Evolutionary conservation across 2,797 vertebrate species (phyloP).

Genomic region (Decapterus maruadsi): DNA sequence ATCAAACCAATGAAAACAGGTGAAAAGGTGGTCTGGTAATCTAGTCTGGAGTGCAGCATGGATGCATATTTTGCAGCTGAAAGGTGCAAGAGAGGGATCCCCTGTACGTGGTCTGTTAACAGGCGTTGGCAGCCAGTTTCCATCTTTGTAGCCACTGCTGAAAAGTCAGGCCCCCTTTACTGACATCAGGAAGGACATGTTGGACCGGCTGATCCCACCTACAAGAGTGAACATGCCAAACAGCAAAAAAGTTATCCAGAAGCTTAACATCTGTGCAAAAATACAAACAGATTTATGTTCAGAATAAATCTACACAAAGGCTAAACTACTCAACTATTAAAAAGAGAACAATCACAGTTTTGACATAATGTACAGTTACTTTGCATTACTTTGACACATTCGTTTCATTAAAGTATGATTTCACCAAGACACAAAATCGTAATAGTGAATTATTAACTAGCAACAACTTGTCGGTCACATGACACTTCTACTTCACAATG

Average conservation of each 20-base stretch:
- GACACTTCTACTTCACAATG: not conserved
- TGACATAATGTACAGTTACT: not conserved
- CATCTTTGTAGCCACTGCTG: slow-evolving; percentile 88
- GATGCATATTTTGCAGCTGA: slow-evolving; percentile 3
- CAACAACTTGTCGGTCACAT: not conserved
- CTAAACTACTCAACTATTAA: not conserved
- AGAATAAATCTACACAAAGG: not conserved
- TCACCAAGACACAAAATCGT: not conserved
- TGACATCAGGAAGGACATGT: slow-evolving; percentile 79
- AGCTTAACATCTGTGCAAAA: slow-evolving; percentile 1
- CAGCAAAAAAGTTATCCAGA: slow-evolving; percentile 7
- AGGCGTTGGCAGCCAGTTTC: slow-evolving; percentile 81
- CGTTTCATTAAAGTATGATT: not conserved
- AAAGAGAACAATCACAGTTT: not conserved
- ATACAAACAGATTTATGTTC: not conserved
- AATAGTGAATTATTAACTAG: not conserved
- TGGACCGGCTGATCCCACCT: slow-evolving; percentile 91
- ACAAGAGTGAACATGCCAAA: slow-evolving; percentile 34
- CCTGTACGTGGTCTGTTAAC: slow-evolving; percentile 35
- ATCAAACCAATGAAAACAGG: not conserved
- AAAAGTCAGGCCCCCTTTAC: slow-evolving; percentile 81
- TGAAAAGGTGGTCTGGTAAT: not conserved
- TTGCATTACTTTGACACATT: not conserved
- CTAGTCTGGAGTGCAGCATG: not conserved
- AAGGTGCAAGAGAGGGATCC: slow-evolving; percentile 24